These are phyloP conservation scores for Procavia capensis DNA, from an alignment of 2,113 vertebrate species.

Conservation along the genomic window DNA sequence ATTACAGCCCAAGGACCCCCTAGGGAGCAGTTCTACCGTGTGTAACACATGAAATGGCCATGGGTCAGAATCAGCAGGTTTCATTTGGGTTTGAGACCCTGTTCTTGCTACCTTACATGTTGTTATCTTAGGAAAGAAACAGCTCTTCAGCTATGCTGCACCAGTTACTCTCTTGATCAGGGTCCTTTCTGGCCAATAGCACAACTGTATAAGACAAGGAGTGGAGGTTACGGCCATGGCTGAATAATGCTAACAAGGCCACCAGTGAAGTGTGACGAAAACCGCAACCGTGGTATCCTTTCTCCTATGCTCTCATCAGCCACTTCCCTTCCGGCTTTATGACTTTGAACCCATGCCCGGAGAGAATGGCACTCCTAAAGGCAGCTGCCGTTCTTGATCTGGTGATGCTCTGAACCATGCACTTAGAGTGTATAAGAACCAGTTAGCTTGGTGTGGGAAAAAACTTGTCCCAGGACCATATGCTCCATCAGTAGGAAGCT, in stretches of 20 bases:
- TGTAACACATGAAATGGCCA: neutral
- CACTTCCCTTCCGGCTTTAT: neutral
- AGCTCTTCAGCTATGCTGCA: neutral
- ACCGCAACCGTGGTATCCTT: neutral
- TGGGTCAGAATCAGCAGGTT: neutral
- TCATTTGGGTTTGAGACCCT: neutral
- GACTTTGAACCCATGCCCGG: neutral
- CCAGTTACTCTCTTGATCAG: neutral
- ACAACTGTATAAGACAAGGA: neutral
- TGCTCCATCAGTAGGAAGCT: too few relatives aligned
- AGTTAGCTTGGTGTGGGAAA: neutral
- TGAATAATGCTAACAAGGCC: neutral
- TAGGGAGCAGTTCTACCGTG: neutral
- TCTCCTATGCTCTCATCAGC: neutral
- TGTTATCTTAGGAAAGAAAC: neutral
- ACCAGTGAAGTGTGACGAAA: neutral
- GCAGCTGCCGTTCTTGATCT: neutral
- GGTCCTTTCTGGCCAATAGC: neutral
- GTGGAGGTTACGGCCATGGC: neutral
- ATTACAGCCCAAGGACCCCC: neutral
- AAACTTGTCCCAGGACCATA: neutral
- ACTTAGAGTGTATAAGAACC: neutral
- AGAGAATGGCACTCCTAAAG: neutral
- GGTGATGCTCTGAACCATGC: neutral
- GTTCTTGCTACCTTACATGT: neutral